These are phyloP conservation scores for Dicentrarchus labrax DNA, from an alignment of 2,113 vertebrate species.

Conservation along the genomic window DNA sequence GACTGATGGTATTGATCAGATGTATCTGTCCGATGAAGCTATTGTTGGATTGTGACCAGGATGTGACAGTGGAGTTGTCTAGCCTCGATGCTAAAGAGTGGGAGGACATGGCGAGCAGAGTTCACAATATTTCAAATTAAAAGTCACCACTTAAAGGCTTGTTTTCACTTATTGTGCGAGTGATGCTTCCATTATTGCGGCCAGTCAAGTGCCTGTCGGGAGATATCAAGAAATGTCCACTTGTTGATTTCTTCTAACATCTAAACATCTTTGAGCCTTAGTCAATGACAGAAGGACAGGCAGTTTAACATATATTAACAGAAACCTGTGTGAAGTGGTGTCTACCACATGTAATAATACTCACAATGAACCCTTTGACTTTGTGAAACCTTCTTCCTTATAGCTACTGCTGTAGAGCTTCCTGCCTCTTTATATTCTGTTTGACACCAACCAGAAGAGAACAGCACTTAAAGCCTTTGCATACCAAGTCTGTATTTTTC, in stretches of 20 bases:
- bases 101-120: background rate
- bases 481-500: too few species aligned
- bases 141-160: background rate
- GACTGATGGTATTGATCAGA: too few species aligned
- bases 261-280: background rate
- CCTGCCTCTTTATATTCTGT: conserved; percentile 26
- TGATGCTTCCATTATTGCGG: conserved; percentile 31
- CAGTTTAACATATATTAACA: conserved; percentile 50
- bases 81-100: background rate
- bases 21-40: too few species aligned
- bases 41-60: background rate
- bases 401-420: background rate
- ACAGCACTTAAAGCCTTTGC: too few species aligned
- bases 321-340: conserved; percentile 76
- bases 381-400: conserved; percentile 70
- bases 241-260: conserved; percentile 14
- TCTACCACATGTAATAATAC: background rate
- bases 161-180: background rate
- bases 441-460: background rate
- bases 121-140: background rate
- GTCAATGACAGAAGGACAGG: background rate
- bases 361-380: conserved; percentile 80
- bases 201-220: conserved; percentile 51
- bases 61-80: background rate
- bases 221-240: background rate